These are phyloP conservation scores for Lateolabrax maculatus DNA, from an alignment of 2,797 vertebrate species.

Conservation along the genomic window DNA sequence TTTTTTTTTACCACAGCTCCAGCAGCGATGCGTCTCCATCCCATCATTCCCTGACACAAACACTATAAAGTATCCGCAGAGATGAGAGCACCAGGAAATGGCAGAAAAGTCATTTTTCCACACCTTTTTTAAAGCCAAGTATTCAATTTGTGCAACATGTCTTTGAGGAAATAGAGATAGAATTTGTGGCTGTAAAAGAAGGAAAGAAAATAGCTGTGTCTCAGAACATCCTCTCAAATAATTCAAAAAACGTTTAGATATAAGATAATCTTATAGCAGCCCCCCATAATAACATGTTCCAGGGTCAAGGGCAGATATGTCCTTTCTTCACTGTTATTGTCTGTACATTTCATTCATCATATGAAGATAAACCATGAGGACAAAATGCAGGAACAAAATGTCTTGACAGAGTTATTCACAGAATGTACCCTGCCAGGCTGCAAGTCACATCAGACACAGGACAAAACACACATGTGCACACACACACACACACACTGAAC, in stretches of 20 bases:
- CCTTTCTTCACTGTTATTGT: neutral
- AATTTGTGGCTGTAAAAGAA: slow-evolving; percentile 52
- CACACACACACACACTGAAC: slow-evolving; percentile 31
- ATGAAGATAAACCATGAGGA: neutral
- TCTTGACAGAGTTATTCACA: slow-evolving; percentile 38
- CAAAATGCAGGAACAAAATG: slow-evolving; percentile 28
- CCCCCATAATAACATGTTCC: slow-evolving; percentile 8
- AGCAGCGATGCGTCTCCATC: slow-evolving; percentile 35
- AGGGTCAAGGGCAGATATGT: neutral
- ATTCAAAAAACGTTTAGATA: slow-evolving; percentile 30
- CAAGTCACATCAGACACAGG: slow-evolving; percentile 24
- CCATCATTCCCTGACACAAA: slow-evolving; percentile 53
- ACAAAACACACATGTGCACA: slow-evolving; percentile 15
- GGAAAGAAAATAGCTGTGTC: slow-evolving; percentile 17
- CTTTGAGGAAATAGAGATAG: slow-evolving; percentile 58
- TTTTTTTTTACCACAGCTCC: slow-evolving; percentile 36
- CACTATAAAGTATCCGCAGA: slow-evolving; percentile 26
- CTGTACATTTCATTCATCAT: slow-evolving; percentile 9
- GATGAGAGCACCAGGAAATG: slow-evolving; percentile 48
- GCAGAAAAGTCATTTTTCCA: slow-evolving; percentile 53
- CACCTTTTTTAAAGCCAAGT: slow-evolving; percentile 29
- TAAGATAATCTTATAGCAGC: slow-evolving; percentile 34
- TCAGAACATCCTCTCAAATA: slow-evolving; percentile 28
- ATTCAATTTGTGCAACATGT: slow-evolving; percentile 69
- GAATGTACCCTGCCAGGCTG: slow-evolving; percentile 7